phyloP scores from a whole-genome alignment of 1,140 invertebrate species.

The Trypoxylus dichotomus region DNA sequence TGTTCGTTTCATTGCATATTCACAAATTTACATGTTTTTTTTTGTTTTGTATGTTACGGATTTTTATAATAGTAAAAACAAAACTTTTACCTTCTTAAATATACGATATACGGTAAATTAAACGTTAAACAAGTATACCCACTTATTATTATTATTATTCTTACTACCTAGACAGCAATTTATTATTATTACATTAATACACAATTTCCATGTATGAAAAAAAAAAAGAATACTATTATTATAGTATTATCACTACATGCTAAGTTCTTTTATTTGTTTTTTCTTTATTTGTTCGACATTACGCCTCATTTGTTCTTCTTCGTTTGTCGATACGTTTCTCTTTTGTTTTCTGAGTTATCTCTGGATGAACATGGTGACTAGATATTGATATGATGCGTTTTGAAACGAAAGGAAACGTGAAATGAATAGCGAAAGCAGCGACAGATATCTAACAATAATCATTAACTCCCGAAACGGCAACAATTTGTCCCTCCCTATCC shows the following conservation, averaged over 20 bases:
- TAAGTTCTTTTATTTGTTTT: neutral
- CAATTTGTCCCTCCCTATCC: neutral
- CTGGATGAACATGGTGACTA: neutral
- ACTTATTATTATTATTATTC: neutral
- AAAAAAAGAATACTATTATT: too few species aligned
- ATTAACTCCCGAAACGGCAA: neutral
- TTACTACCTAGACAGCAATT: neutral
- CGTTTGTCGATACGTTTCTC: neutral
- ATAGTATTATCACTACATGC: neutral
- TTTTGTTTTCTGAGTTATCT: neutral
- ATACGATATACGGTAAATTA: too few species aligned
- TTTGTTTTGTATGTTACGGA: neutral
- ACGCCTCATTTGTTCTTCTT: too few species aligned
- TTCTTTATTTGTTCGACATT: neutral
- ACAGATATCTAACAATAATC: neutral
- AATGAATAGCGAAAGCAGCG: neutral
- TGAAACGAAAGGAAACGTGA: neutral
- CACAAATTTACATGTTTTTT: neutral
- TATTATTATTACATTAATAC: neutral
- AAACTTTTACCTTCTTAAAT: neutral
- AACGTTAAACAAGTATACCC: neutral
- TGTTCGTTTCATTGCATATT: neutral
- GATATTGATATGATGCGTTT: neutral
- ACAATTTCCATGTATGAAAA: neutral
- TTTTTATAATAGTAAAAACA: neutral